These are phyloP conservation scores for Saccostrea glomerata DNA, from an alignment of 1,140 invertebrate species.

Conservation along the genomic window DNA sequence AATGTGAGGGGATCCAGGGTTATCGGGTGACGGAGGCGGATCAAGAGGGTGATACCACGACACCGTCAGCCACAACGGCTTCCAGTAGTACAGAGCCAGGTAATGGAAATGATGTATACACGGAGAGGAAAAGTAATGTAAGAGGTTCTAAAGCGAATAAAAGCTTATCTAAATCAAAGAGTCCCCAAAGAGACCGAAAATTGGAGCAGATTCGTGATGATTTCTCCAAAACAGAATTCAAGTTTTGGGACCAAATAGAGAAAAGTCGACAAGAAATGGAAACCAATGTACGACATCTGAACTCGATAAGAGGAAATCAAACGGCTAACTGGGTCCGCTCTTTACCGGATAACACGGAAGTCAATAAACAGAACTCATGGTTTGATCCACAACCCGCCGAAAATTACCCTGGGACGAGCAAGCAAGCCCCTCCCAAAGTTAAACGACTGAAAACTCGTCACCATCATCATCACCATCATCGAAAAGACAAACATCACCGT, in stretches of 20 bases:
- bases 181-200: background rate
- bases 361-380: background rate
- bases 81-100: background rate
- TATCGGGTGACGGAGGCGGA: background rate
- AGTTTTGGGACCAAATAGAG: slow-evolving; percentile 10
- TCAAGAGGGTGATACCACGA: background rate
- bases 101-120: background rate
- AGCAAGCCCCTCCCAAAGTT: background rate
- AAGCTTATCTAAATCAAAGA: background rate
- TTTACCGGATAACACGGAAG: background rate
- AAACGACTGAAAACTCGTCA: background rate
- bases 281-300: background rate
- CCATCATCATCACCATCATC: background rate
- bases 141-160: background rate
- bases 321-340: background rate
- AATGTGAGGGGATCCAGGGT: background rate
- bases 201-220: background rate
- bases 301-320: background rate
- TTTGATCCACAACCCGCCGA: background rate
- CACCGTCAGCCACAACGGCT: background rate
- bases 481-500: background rate
- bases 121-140: background rate
- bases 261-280: background rate
- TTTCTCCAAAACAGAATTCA: background rate
- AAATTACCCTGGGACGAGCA: background rate